These are phyloP conservation scores for Microtus agrestis DNA, from an alignment of 2,797 vertebrate genomes.

Conservation along the genomic window DNA sequence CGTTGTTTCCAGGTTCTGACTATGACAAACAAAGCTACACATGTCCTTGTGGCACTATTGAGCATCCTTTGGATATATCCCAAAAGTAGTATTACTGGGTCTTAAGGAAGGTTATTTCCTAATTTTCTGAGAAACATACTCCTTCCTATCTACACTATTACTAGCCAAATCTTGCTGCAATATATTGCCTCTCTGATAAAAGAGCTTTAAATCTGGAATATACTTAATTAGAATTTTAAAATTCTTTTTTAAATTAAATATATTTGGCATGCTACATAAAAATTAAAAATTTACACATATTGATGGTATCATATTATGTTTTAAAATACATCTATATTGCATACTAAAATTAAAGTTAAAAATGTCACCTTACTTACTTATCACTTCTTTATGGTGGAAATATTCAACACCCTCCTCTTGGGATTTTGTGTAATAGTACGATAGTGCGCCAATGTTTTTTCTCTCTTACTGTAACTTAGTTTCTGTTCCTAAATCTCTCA, in stretches of 20 bases:
- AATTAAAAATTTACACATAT: background rate
- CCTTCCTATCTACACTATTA: background rate
- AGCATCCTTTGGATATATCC: no score
- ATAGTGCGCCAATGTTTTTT: no score
- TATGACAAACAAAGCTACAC: no score
- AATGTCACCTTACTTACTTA: background rate
- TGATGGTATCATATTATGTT: background rate
- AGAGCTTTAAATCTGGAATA: background rate
- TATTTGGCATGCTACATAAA: background rate
- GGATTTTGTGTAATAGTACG: background rate
- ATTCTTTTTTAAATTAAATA: background rate
- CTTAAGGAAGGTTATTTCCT: no score
- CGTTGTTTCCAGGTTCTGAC: no score
- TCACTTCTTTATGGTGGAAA: background rate
- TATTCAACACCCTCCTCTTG: background rate
- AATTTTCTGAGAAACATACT: no score
- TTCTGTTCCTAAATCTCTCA: background rate
- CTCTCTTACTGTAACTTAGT: background rate
- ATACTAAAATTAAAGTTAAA: background rate
- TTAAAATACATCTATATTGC: background rate
- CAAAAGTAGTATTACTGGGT: no score
- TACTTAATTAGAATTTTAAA: background rate
- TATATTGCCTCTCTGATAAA: background rate
- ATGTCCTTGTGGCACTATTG: no score
- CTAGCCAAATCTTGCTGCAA: background rate